phyloP scores from a whole-genome alignment of 2,797 vertebrate genomes.

The Sorex maritimensis region DNA sequence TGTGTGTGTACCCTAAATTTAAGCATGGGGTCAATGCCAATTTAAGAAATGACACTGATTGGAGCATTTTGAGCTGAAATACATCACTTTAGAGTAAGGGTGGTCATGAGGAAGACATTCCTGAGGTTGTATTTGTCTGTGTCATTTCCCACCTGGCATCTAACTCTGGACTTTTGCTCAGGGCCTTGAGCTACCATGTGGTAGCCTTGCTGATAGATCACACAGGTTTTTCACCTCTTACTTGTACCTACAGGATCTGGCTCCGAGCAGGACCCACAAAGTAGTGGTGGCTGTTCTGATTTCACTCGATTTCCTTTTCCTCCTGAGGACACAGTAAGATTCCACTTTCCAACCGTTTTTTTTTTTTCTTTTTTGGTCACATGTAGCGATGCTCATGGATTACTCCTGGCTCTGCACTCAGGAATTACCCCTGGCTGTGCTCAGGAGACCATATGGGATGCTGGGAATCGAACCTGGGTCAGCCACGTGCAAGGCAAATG shows the following conservation, averaged over 20 bases:
- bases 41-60: background rate
- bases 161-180: background rate
- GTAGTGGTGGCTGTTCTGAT: background rate
- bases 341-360: background rate
- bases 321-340: background rate
- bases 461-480: no score
- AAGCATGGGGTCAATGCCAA: background rate
- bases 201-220: background rate
- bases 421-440: no score
- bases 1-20: background rate
- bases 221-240: background rate
- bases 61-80: background rate
- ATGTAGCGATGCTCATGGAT: no score
- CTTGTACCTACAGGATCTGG: background rate
- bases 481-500: no score
- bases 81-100: background rate
- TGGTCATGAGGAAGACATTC: background rate
- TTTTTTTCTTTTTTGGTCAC: no score
- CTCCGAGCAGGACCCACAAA: background rate
- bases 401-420: no score
- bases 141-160: background rate
- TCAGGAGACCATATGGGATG: no score
- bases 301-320: background rate
- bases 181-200: rapidly evolving
- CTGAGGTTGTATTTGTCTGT: background rate